phyloP scores from a whole-genome alignment of 2,113 vertebrate species.

The Myotis davidii region DNA sequence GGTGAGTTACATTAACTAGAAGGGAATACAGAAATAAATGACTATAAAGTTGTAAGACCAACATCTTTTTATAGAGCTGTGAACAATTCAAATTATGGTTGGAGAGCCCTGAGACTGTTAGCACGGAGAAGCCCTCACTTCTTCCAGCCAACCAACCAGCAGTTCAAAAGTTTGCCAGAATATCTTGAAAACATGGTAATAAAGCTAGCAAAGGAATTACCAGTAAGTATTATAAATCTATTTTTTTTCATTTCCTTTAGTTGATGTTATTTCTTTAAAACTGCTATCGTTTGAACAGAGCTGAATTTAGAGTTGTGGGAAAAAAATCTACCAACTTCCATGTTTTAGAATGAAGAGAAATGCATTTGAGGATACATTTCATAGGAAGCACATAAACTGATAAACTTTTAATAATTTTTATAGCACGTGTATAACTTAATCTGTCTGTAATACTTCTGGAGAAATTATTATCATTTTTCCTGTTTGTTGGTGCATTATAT shows the following conservation, averaged over 20 bases:
- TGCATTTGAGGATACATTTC: not conserved
- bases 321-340: not conserved
- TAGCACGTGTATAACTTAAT: not conserved
- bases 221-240: conserved; percentile 87
- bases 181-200: conserved; percentile 99
- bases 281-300: not conserved
- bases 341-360: not conserved
- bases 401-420: not conserved
- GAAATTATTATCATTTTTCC: not conserved
- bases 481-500: not conserved
- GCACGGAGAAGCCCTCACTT: conserved; percentile 98
- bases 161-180: conserved; percentile 98
- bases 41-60: not conserved
- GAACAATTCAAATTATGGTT: conserved; percentile 98
- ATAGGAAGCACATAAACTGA: not conserved
- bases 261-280: conserved; percentile 32
- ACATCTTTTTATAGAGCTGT: conserved; percentile 88
- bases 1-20: not conserved
- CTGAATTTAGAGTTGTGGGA: not conserved
- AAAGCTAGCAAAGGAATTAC: conserved; percentile 98
- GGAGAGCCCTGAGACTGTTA: conserved; percentile 95
- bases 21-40: not conserved
- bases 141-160: conserved; percentile 98
- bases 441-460: not conserved
- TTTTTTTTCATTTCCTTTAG: not conserved